Evolutionary conservation across 2,888 invertebrate genomes (phyloP), one percentile per base, ranked within the genome.

Genomic region (Ferdinandea cuprea): DNA sequence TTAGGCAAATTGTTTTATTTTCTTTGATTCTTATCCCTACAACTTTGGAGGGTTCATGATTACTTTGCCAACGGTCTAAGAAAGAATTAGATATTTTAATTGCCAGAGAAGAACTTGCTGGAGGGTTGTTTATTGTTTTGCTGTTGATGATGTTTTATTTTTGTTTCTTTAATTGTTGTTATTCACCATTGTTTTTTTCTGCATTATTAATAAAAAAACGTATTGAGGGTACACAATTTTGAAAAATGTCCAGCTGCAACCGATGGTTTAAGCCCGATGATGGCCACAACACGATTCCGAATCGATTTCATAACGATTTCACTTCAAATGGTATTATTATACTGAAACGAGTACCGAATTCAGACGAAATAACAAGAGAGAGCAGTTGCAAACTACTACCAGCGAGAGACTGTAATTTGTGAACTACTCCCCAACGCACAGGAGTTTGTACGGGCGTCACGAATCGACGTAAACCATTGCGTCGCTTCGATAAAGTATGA

Each of bases 1-100:
- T 86, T 86, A 79, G 77, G 85, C 80, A 86, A 86, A 86, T 85
- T 85, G 86, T 86, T 85, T 86, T 86, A 86, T 85, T 86, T 84
- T 84, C 85, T 86, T 85, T 85, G 85, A 85, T 86, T 83, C 80
- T 85, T 85, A 76, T 84, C 81, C 81, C 79, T 81, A 85, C 85
- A 81, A 71, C 59, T 74, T 58, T 72, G 32, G 66, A 72, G 63
- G 74, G 59, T 40, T 79, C 74, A 72, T 59, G 71, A 72, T 83
- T 78, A 73, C 61, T 73, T 65, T 52, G 19, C 11, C 21, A 40
- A 48, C 15, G 52, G 61, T 80, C 72, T 68, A 58, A 68, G 61
- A 61, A 73, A 32, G 68, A 83, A 78, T 73, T 78, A 78, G 66
- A 78, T 83, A 78, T 83, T 83, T 83, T 83, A 83, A 83, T 83